Evolutionary conservation across 1,140 invertebrate genomes (phyloP).

Genomic region (Drosophila asahinai): DNA sequence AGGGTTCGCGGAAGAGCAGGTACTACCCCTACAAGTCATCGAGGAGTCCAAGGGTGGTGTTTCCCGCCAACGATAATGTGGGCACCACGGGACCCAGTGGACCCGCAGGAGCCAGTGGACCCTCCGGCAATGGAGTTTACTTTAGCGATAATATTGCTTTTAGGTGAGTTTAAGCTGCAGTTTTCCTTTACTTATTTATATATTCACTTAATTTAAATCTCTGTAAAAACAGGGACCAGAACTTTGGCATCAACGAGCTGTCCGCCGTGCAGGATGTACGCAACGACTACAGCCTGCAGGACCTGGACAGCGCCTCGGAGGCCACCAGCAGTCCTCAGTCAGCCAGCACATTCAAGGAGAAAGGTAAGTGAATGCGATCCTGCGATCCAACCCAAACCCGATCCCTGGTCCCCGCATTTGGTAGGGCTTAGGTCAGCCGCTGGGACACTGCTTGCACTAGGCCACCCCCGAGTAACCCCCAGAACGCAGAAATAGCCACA

Average conservation of each 20-base stretch:
- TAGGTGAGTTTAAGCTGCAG: too few relatives aligned
- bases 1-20: conserved; percentile 76
- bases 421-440: conserved; percentile 66
- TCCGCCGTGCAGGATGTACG: conserved; percentile 85
- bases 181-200: too few relatives aligned
- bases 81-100: conserved; percentile 84
- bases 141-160: conserved; percentile 87
- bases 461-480: conserved; percentile 52
- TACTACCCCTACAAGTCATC: conserved; percentile 84
- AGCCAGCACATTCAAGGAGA: conserved; percentile 86
- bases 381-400: not conserved
- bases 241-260: conserved; percentile 86
- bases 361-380: conserved; percentile 84
- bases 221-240: conserved; percentile 85
- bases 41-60: conserved; percentile 87
- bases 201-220: too few relatives aligned
- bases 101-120: conserved; percentile 60
- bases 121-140: conserved; percentile 81
- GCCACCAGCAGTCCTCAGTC: conserved; percentile 79
- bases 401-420: conserved; percentile 29
- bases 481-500: conserved; percentile 27
- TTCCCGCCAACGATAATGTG: conserved; percentile 86
- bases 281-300: conserved; percentile 86
- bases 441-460: conserved; percentile 80
- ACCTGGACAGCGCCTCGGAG: conserved; percentile 84